Evolutionary conservation across 2,797 vertebrate genomes (phyloP).

Genomic region (Pangasius krempfi): DNA sequence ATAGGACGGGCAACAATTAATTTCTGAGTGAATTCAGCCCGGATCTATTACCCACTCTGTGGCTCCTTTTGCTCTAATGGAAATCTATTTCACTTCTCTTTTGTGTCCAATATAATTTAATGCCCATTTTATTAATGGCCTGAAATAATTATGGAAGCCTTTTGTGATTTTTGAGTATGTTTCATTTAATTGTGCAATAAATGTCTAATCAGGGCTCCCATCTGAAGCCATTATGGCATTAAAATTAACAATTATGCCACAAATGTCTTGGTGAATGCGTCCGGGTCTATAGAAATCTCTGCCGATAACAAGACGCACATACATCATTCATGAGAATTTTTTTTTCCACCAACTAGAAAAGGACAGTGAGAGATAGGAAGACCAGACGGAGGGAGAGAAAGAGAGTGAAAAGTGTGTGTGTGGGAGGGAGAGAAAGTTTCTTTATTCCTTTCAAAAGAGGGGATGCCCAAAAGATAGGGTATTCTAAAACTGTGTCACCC

Average conservation of each 20-base stretch:
- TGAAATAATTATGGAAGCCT: slow-evolving; percentile 99
- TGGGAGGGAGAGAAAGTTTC: slow-evolving; percentile 77
- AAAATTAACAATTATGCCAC: slow-evolving; percentile 99
- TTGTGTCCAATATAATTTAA: slow-evolving; percentile 99
- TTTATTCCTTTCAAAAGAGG: slow-evolving; percentile 96
- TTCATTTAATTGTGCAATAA: slow-evolving; percentile 99
- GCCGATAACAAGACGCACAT: slow-evolving; percentile 99
- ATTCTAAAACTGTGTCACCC: slow-evolving; percentile 83
- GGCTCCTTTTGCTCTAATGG: slow-evolving; percentile 99
- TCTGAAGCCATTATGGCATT: slow-evolving; percentile 99
- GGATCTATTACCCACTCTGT: slow-evolving; percentile 99
- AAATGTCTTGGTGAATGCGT: slow-evolving; percentile 93
- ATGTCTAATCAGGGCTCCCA: slow-evolving; percentile 99
- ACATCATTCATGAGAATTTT: slow-evolving; percentile 99
- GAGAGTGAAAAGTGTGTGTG: slow-evolving; percentile 62
- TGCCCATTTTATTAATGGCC: slow-evolving; percentile 99
- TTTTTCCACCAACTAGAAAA: slow-evolving; percentile 69
- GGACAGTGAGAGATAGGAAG: slow-evolving; percentile 76
- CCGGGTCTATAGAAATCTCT: slow-evolving; percentile 99
- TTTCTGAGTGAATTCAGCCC: slow-evolving; percentile 99
- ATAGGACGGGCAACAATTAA: slow-evolving; percentile 99
- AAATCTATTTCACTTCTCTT: slow-evolving; percentile 99
- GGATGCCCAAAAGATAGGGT: slow-evolving; percentile 94
- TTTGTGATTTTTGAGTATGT: slow-evolving; percentile 99
- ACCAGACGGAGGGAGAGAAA: slow-evolving; percentile 71